Evolutionary conservation across 1,140 invertebrate genomes (phyloP).

Genomic region (Reticulitermes speratus): DNA sequence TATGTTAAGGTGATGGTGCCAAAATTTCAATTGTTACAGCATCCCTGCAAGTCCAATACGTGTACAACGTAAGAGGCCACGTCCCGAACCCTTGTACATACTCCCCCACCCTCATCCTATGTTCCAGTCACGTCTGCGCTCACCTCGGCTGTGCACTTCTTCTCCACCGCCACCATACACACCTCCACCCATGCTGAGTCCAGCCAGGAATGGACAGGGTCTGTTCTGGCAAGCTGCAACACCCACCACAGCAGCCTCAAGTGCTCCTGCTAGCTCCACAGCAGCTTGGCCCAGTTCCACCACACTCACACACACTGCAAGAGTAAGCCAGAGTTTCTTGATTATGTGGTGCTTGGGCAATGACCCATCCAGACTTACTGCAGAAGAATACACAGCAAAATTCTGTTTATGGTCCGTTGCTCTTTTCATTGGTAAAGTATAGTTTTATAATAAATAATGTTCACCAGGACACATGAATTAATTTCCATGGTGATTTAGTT

Average conservation of each 20-base stretch:
- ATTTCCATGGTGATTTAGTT: no score
- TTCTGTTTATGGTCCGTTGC: no score
- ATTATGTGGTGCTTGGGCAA: background rate
- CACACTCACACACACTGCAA: slow-evolving; percentile 35
- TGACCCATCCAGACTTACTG: background rate
- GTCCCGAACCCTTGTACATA: slow-evolving; percentile 60
- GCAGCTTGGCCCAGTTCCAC: slow-evolving; percentile 39
- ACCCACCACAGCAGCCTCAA: slow-evolving; percentile 42
- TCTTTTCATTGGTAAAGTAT: no score
- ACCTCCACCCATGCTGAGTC: slow-evolving; percentile 89
- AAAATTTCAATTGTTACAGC: slow-evolving; percentile 43
- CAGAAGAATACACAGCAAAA: no score
- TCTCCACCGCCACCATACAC: slow-evolving; percentile 68
- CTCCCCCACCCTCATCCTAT: slow-evolving; percentile 53
- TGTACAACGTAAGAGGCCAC: slow-evolving; percentile 61
- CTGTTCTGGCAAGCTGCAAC: slow-evolving; percentile 65
- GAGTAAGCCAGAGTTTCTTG: slow-evolving; percentile 21
- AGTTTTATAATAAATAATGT: no score
- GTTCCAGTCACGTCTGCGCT: slow-evolving; percentile 56
- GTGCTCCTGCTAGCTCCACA: slow-evolving; percentile 38
- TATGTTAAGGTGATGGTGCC: no score
- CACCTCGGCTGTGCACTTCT: slow-evolving; percentile 47
- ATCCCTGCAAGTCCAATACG: slow-evolving; percentile 62
- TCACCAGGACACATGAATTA: no score
- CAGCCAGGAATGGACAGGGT: slow-evolving; percentile 81